phyloP scores from a whole-genome alignment of 2,888 invertebrate species.

The Lasioglossum calceatum region DNA sequence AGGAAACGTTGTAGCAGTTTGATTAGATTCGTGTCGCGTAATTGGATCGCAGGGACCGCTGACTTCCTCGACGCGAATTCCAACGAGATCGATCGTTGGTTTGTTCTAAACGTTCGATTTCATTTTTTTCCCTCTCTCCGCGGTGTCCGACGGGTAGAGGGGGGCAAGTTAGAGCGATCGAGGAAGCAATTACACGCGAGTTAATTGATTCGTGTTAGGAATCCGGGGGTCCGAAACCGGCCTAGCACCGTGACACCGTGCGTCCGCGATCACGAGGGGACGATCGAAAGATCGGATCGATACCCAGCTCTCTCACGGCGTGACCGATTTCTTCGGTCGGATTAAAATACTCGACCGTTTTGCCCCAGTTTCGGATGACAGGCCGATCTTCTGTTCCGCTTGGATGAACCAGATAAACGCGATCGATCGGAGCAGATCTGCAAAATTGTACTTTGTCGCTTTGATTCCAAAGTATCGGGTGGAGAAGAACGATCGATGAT shows the following conservation, averaged over 20 bases:
- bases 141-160: neutral
- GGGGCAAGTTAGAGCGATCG: neutral
- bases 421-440: slow-evolving; percentile 55
- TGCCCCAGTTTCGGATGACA: slow-evolving; percentile 78
- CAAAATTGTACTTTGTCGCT: slow-evolving; percentile 13
- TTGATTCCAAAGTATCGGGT: neutral
- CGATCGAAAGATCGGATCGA: slow-evolving; percentile 40
- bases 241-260: slow-evolving; percentile 13
- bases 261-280: neutral
- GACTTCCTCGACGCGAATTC: slow-evolving; percentile 13
- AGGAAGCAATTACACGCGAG: slow-evolving; percentile 49
- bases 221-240: slow-evolving; percentile 7
- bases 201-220: slow-evolving; percentile 46
- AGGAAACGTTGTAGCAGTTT: slow-evolving; percentile 15
- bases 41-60: slow-evolving; percentile 9
- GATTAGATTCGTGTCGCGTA: slow-evolving; percentile 20
- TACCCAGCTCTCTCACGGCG: slow-evolving; percentile 64
- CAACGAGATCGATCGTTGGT: neutral
- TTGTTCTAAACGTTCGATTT: neutral
- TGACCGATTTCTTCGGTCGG: slow-evolving; percentile 75
- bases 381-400: slow-evolving; percentile 74
- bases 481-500: neutral
- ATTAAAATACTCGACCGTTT: slow-evolving; percentile 76
- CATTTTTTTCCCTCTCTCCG: no score
- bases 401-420: slow-evolving; percentile 71